Evolutionary conservation across 1,140 invertebrate genomes (phyloP).

Genomic region (Ctenoplectra terminalis): DNA sequence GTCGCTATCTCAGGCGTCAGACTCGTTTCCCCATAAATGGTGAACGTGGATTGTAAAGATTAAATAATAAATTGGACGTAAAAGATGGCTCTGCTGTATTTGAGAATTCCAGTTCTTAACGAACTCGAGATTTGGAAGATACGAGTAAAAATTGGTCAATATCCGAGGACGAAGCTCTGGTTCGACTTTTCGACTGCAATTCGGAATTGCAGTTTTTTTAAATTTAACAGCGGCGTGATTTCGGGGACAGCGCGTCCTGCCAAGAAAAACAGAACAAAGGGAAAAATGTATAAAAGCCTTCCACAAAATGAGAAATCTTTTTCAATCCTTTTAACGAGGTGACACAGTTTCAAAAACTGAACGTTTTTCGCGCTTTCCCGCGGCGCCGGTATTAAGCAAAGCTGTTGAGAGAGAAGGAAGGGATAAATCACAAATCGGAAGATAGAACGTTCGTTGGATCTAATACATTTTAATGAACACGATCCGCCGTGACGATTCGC

Average conservation of each 20-base stretch:
- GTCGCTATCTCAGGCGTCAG: too few species aligned
- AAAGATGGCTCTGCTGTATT: neutral
- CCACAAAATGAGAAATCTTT: slow-evolving; percentile 24
- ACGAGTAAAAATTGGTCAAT: neutral
- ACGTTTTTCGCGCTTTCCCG: neutral
- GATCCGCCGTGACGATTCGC: neutral
- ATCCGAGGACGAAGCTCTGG: too few species aligned
- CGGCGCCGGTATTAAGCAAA: too few species aligned
- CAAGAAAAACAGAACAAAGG: neutral
- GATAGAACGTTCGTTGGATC: neutral
- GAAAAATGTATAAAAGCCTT: neutral
- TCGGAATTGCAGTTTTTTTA: neutral
- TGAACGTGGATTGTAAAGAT: neutral
- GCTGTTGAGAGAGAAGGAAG: neutral
- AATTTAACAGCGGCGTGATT: neutral
- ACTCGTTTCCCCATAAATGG: too few species aligned
- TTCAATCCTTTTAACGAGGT: slow-evolving; percentile 33
- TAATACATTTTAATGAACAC: neutral
- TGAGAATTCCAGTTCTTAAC: neutral
- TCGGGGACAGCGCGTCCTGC: too few species aligned
- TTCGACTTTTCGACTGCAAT: neutral
- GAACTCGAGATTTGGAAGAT: too few species aligned
- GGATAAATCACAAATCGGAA: neutral
- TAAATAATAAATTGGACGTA: neutral
- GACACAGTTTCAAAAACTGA: neutral